Percentiles rank a stretch among this genome's conserved stretches.
phyloP scores from a whole-genome alignment of 1,140 invertebrate genomes.

The Trialeurodes vaporariorum region DNA sequence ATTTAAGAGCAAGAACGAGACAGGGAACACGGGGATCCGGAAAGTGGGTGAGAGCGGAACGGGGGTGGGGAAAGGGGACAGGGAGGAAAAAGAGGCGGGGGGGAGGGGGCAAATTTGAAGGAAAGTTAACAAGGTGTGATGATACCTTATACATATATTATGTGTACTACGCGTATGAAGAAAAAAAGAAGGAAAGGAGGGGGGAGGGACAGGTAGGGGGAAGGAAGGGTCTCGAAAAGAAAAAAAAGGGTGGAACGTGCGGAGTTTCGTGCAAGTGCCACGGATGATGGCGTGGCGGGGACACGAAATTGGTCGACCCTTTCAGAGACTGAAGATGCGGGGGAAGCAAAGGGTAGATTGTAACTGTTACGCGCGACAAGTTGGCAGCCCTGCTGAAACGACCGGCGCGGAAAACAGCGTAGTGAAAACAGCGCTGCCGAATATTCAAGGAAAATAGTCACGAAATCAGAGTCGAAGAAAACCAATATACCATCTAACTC shows the following conservation, averaged over 20 bases:
- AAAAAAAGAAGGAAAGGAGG: neutral
- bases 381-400: neutral
- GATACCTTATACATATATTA: neutral
- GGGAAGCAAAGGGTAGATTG: neutral
- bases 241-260: too few species aligned
- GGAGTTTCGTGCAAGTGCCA: too few species aligned
- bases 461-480: too few species aligned
- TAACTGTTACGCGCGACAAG: neutral
- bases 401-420: too few species aligned
- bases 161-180: neutral
- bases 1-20: constrained; percentile 2
- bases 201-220: neutral
- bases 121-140: neutral
- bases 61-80: neutral
- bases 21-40: neutral
- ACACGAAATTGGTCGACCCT: too few species aligned
- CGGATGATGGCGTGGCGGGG: too few species aligned
- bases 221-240: too few species aligned
- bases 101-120: neutral
- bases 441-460: too few species aligned
- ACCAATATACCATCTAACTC: too few species aligned
- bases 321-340: too few species aligned
- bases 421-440: too few species aligned
- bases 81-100: neutral
- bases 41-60: neutral